Evolutionary conservation across 2,113 vertebrate genomes (phyloP).

Genomic region (Lamprotornis superbus): DNA sequence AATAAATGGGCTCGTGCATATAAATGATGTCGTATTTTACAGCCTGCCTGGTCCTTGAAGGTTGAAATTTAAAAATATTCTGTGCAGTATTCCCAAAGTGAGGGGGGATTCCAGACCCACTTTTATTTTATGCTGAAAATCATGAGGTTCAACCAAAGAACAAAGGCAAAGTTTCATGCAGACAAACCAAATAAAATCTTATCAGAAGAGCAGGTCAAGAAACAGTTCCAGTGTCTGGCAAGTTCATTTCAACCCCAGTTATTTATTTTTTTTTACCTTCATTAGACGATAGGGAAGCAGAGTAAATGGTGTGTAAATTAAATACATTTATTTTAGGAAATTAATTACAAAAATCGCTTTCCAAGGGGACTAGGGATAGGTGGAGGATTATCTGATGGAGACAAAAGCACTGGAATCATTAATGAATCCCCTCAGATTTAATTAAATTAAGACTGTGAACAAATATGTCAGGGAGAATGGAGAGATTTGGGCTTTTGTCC

Average conservation of each 20-base stretch:
- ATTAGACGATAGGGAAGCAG: neutral
- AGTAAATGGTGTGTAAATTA: neutral
- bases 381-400: neutral
- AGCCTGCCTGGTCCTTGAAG: neutral
- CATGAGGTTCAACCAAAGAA: neutral
- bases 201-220: neutral
- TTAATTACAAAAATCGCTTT: neutral
- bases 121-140: neutral
- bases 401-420: neutral
- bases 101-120: neutral
- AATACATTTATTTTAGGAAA: neutral
- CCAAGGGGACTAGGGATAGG: neutral
- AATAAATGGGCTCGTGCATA: neutral
- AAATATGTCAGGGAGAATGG: neutral
- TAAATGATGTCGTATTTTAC: neutral
- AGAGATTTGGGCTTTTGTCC: neutral
- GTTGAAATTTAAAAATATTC: neutral
- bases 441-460: constrained; percentile 18
- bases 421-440: neutral
- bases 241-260: neutral
- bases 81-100: neutral
- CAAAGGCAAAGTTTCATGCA: neutral
- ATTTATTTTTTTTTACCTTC: neutral
- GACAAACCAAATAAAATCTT: neutral
- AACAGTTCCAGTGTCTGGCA: neutral